Evolutionary conservation across 2,888 invertebrate species (phyloP), one percentile per base, ranked within the genome.

Genomic region (Lucinisca nassula): DNA sequence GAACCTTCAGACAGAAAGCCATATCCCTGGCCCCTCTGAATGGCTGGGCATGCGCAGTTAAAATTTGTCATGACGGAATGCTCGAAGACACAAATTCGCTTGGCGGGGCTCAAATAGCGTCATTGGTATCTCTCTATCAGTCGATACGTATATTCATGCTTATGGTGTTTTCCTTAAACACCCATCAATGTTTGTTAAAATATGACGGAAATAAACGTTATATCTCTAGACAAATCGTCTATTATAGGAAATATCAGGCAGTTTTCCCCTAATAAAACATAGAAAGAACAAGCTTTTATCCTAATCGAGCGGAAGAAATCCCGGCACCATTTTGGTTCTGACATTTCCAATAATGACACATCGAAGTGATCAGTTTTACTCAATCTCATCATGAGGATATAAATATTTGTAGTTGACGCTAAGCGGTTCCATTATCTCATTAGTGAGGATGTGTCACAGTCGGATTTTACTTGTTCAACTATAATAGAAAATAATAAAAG

Each of bases 351-450:
- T 67, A 67, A 35, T 67, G 67, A 67, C 67, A 67, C 35, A 67
- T 67, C 67, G 67, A 67, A 67, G 67, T 67, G 67, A 67, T 67
- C 67, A 67, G 67, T 67, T 67, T 67, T 67, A 67, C 35, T 67
- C 67, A 32, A 35, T 67, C 67, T 35, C 12, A 67, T 67, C 67
- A 67, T 35, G 10, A 67, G 30, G 10, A 32, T 6, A 67, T 67
- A 67, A 67, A 67, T 67, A 67, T 67, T 67, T 67, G 67, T 2
- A n/a, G 32, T 67, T 67, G 67, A 32, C 67, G 35, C 30, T 67
- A 67, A 67, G 10, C 35, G 35, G 32, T 35, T 67, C 67, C 67
- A 67, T 67, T 67, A 67, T 67, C 35, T 67, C 67, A 67, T 67
- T 35, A 67, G 35, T 6, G 12, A 67, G 67, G 35, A 67, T 67